Base-by-base conservation (phyloP, 2,888 invertebrate genomes). In the Epinotia demarniana region DNA sequence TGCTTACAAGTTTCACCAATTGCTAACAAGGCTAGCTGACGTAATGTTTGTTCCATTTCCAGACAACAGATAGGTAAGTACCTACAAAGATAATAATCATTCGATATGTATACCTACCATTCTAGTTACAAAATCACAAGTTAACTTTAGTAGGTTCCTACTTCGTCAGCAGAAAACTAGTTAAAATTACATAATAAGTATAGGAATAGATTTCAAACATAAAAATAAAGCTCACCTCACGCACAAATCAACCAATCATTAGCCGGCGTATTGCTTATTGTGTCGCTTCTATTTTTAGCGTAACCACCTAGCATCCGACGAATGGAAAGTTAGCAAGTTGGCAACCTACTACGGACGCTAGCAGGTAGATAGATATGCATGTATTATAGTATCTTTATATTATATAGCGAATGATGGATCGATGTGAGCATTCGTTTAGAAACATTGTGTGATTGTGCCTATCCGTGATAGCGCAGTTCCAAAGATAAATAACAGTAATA, bases 311-410 rank as follows among this genome's bases (percentile, higher is more conserved):
- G 85, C 86, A 86, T 85, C 86, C 87, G 84, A 85, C 89, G 87
- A 92, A 89, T 92, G 91, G 92, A 92, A 92, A 92, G 92, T 90
- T 88, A 89, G 87, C 89, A 88, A 87, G 87, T 87, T 90, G 89
- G 90, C 89, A 90, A 89, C 86, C 84, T 87, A 85, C 84, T 87
- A 85, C 85, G 83, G 83, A 85, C 83, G 79, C 80, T 80, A 80
- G 79, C 81, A 80, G 76, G 79, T 81, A 81, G 79, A 80, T 57
- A 80, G 77, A 79, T 79, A 79, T 74, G 78, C 78, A 70, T 77
- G 71, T 74, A 79, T 77, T 80, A 74, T 62, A 77, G 78, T 71
- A 57, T 77, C 76, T 73, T 39, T 77, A 77, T 76, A 70, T 72
- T 67, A 67, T 53, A 72, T 43, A 68, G 62, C 61, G 71, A 57